A percentile compares a stretch with the other conserved stretches of the same genome.
phyloP scores from a whole-genome alignment of 2,113 vertebrate genomes.

The Mus musculus region DNA sequence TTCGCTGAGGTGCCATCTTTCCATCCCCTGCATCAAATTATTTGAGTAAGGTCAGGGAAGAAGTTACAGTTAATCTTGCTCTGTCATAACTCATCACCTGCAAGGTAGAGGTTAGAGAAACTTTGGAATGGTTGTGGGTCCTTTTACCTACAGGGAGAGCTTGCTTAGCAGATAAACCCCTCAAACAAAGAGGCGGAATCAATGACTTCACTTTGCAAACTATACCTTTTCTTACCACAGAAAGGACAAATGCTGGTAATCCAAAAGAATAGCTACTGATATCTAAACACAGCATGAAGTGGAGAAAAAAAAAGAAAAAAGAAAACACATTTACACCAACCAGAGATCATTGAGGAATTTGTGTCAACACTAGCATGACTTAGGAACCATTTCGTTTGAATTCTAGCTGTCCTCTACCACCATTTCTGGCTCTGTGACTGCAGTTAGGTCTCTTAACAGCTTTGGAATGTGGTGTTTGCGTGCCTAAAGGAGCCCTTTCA shows the following conservation, averaged over 20 bases:
- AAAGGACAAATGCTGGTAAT: background rate
- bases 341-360: background rate
- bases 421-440: constrained; percentile 24
- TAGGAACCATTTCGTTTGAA: background rate
- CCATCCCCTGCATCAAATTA: background rate
- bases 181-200: no score
- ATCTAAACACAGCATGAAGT: background rate
- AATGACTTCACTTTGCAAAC: background rate
- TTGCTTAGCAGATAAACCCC: background rate
- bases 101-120: background rate
- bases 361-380: background rate
- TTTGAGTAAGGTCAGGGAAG: background rate
- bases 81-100: background rate
- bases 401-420: background rate
- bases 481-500: constrained; percentile 76
- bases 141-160: background rate
- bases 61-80: background rate
- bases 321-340: background rate
- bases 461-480: constrained; percentile 53
- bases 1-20: background rate
- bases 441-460: constrained; percentile 68
- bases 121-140: no score
- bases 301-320: background rate
- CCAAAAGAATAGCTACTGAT: background rate
- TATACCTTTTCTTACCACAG: background rate